Percentiles rank a stretch among this genome's conserved stretches.
These are phyloP conservation scores for Acrocephalus scirpaceus DNA, from an alignment of 2,797 vertebrate genomes.

Conservation along the genomic window DNA sequence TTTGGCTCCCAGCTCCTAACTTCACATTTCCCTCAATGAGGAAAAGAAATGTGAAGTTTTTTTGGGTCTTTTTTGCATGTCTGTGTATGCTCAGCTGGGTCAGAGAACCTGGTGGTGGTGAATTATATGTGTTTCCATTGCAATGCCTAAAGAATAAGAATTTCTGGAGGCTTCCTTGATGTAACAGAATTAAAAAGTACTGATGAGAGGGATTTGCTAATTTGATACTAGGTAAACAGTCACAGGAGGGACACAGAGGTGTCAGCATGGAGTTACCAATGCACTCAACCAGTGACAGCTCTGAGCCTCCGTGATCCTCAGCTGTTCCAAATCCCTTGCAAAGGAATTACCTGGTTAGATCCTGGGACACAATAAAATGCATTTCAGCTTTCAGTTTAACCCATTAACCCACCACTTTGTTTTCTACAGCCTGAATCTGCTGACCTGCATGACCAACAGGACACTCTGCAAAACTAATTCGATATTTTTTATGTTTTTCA, in stretches of 20 bases:
- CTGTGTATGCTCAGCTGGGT: not conserved
- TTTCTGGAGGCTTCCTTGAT: not conserved
- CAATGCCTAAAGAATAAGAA: not conserved
- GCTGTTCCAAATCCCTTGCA: not conserved
- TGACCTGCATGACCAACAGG: not conserved
- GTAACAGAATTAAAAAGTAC: too few species aligned
- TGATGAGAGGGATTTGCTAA: not conserved
- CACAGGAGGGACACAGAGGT: accelerated
- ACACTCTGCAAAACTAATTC: not conserved
- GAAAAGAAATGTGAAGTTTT: too few species aligned
- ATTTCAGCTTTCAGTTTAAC: not conserved
- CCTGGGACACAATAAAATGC: not conserved
- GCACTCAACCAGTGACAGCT: not conserved
- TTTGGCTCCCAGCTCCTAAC: not conserved
- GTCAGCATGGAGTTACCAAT: not conserved
- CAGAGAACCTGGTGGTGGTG: not conserved
- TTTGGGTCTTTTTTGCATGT: not conserved
- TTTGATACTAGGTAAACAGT: not conserved
- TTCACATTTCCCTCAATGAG: not conserved
- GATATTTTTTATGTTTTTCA: not conserved
- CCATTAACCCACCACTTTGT: not conserved
- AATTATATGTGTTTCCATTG: not conserved
- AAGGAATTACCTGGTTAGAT: not conserved
- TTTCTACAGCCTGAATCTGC: not conserved
- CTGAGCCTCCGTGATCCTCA: not conserved